Percentiles rank a stretch among this genome's conserved stretches.
phyloP scores from a whole-genome alignment of 2,888 invertebrate genomes.

The Amphimallon solstitiale region DNA sequence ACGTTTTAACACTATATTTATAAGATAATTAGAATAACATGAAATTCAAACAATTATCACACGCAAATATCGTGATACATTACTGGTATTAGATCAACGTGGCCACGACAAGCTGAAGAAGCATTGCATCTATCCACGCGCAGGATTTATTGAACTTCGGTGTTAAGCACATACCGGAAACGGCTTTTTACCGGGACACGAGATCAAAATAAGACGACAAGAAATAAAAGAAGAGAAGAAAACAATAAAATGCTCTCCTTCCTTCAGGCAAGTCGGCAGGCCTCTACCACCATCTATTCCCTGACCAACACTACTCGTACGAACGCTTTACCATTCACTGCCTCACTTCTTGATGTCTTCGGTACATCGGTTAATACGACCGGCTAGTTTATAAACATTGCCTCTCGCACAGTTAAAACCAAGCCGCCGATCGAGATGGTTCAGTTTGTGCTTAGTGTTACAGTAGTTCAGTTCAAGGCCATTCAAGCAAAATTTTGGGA shows the following conservation, averaged over 20 bases:
- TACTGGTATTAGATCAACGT: no score
- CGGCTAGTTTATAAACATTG: no score
- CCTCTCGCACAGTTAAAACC: no score
- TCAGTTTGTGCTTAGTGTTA: slow-evolving; percentile 12
- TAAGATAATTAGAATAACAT: no score
- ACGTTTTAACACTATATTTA: no score
- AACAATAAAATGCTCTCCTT: slow-evolving; percentile 22
- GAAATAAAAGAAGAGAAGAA: slow-evolving; percentile 6
- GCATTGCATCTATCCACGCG: no score
- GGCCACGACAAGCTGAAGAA: no score
- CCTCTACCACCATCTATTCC: slow-evolving; percentile 13
- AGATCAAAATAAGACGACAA: slow-evolving; percentile 9
- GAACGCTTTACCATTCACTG: slow-evolving; percentile 3
- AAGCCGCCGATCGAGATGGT: no score
- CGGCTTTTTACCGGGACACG: slow-evolving; percentile 9
- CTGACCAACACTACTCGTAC: slow-evolving; percentile 21
- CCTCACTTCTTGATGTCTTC: not conserved
- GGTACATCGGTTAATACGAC: no score
- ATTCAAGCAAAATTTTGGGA: not conserved
- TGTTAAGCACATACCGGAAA: slow-evolving; percentile 19
- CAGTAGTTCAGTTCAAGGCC: slow-evolving; percentile 21
- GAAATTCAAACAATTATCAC: no score
- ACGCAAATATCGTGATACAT: no score
- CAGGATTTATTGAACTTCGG: not conserved
- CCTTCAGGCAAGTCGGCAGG: no score